phyloP scores from a whole-genome alignment of 2,113 vertebrate genomes.

The Eidolon helvum region DNA sequence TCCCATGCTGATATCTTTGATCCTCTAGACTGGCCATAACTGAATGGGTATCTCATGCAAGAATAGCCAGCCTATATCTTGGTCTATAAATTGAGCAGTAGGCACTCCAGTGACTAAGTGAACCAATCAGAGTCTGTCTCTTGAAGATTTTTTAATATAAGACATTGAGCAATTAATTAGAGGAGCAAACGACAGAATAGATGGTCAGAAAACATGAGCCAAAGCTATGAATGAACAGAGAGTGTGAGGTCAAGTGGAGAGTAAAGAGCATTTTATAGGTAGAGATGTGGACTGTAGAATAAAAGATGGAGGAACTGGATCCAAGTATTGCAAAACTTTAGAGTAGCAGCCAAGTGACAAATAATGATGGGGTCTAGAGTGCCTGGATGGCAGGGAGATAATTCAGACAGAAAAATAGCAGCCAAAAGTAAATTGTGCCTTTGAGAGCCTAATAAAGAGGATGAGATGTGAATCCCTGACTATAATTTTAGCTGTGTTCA shows the following conservation, averaged over 20 bases:
- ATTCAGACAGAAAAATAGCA: not conserved
- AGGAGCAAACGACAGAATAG: not conserved
- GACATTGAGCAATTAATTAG: not conserved
- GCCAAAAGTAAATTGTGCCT: not conserved
- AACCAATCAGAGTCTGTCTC: not conserved
- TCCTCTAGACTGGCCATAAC: not conserved
- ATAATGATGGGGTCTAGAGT: not conserved
- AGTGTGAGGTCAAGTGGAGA: not conserved
- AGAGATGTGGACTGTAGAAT: not conserved
- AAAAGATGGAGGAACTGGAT: not conserved
- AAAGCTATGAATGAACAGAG: not conserved
- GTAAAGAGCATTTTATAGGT: not conserved
- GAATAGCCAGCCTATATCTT: not conserved
- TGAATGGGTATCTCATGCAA: not conserved
- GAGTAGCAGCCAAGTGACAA: not conserved
- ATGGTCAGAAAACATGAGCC: not conserved
- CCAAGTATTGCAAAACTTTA: not conserved
- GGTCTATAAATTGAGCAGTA: not conserved
- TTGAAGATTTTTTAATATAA: not conserved
- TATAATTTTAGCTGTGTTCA: not conserved
- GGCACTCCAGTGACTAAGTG: not conserved
- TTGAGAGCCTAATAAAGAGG: not conserved
- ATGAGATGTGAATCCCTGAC: not conserved
- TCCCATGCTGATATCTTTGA: not conserved
- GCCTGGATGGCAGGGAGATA: not conserved